Evolutionary conservation across 2,113 vertebrate genomes (phyloP).

Genomic region (Phainopepla nitens): DNA sequence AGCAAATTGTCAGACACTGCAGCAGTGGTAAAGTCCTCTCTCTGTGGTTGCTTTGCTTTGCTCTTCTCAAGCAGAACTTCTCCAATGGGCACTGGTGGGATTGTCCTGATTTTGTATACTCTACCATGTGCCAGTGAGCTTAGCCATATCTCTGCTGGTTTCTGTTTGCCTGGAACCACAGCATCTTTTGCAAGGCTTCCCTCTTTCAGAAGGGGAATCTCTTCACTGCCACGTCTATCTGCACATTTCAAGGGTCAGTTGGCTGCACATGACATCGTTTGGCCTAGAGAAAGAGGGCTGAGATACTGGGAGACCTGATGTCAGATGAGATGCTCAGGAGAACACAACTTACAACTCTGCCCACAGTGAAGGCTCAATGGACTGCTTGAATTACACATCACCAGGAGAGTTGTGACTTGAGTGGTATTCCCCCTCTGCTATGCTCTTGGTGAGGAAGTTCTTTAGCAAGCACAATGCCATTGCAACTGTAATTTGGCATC

Average conservation of each 20-base stretch:
- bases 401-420: background rate
- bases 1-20: background rate
- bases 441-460: background rate
- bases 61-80: background rate
- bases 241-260: background rate
- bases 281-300: background rate
- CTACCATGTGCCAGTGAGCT: background rate
- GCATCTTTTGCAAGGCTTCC: background rate
- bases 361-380: background rate
- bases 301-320: background rate
- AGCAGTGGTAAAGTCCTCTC: background rate
- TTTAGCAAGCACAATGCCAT: background rate
- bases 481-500: background rate
- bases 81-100: background rate
- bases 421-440: background rate
- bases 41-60: background rate
- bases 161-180: background rate
- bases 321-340: background rate
- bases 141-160: background rate
- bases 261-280: background rate
- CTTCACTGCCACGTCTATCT: background rate
- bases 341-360: background rate
- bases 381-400: background rate
- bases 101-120: background rate
- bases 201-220: background rate